Conservation (phyloP, 2,113 vertebrate species). For the Athene cunicularia region DNA sequence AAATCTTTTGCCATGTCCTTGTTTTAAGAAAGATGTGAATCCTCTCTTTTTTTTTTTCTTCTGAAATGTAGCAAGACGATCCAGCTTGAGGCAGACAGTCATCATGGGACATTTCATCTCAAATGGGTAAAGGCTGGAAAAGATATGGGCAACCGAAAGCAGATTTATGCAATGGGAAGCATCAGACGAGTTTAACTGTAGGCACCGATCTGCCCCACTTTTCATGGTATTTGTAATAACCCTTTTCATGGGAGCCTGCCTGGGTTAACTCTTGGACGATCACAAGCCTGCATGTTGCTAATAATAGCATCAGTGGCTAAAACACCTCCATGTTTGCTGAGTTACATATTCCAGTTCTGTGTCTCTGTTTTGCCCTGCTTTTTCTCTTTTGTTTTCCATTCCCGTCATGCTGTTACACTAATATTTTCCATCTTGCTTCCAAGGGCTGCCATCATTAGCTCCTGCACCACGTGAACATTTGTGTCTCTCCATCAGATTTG, state of each 20-base stretch:
- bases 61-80: background rate
- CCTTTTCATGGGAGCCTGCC: background rate
- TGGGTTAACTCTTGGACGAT: background rate
- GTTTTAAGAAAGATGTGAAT: background rate
- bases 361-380: background rate
- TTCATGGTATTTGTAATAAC: background rate
- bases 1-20: background rate
- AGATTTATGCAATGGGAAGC: background rate
- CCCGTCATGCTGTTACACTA: slow-evolving; percentile 53
- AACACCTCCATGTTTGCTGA: background rate
- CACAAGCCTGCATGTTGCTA: background rate
- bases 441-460: slow-evolving; percentile 52
- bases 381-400: slow-evolving; percentile 43
- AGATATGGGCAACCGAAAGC: background rate
- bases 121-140: background rate
- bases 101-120: background rate
- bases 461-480: slow-evolving; percentile 42
- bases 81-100: background rate
- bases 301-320: background rate
- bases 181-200: background rate
- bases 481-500: slow-evolving; percentile 26
- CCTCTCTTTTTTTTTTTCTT: background rate
- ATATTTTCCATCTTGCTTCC: slow-evolving; percentile 62
- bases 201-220: background rate
- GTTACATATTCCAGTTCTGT: background rate